Base-by-base conservation (phyloP, 2,888 invertebrate genomes). In the Zaprionus obscuricornis region DNA sequence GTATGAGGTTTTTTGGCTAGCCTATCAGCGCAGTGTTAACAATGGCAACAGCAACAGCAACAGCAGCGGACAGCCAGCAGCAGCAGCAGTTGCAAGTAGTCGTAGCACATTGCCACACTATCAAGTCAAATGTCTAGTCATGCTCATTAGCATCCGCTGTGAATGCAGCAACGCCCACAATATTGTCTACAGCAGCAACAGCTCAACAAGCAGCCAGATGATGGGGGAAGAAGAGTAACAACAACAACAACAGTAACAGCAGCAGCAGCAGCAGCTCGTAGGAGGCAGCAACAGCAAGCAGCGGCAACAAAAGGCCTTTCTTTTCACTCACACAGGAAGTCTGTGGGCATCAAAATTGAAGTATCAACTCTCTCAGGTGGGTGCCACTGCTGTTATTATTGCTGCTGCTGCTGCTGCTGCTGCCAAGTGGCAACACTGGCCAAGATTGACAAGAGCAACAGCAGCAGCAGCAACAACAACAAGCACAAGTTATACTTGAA, bases 61-160 rank as follows among this genome's bases (percentile, higher is more conserved):
- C 8, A 45, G 13, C 13, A 33, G 42, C 74, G 47, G 47, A 56
- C 31, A 37, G 26, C 29, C 40, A 47, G 26, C 27, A 49, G 29
- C 6, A 36, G 16, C 49, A 46, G 7, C 49, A 46, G 7, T 17
- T 26, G 7, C 31, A 27, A 2, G 22, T 16, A 16, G 11, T 17
- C 3, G 10, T 7, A 27, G 16, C 10, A 45, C 22, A 26, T 49
- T 63, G 17, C 27, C 66, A 72, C n/a, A 22, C 47, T 54, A 63
- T 56, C 71, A 51, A n/a, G 58, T 45, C 84, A 84, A 68, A 52
- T 76, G 78, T 84, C 82, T 78, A 78, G 78, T 78, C 78, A 78
- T 78, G 78, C 78, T 78, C 78, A 78, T 78, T 78, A 84, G 78
- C 78, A 78, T 78, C 74, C 71, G 68, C 81, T 59, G 75, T 67